These are phyloP conservation scores for Psilopogon haemacephalus DNA, from an alignment of 2,113 vertebrate species.

Conservation along the genomic window DNA sequence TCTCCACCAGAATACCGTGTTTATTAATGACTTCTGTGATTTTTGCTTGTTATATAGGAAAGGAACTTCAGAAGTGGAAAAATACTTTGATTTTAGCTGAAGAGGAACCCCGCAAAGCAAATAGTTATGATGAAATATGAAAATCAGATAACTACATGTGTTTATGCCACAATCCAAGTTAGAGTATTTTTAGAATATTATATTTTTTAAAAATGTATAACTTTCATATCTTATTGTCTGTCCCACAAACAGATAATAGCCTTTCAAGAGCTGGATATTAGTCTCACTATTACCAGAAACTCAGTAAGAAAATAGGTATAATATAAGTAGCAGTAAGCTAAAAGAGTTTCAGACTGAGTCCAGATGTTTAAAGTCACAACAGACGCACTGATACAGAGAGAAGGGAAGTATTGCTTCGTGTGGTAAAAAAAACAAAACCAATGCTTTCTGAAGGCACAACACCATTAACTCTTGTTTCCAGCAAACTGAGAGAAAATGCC, in stretches of 20 bases:
- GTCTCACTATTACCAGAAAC: neutral
- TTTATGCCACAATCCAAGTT: neutral
- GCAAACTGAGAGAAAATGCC: neutral
- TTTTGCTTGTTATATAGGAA: neutral
- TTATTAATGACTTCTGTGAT: neutral
- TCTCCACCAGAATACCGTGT: neutral
- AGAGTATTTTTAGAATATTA: neutral
- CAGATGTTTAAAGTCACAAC: neutral
- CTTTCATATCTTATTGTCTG: neutral
- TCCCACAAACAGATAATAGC: neutral
- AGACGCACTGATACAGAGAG: rapidly evolving
- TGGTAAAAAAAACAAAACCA: neutral
- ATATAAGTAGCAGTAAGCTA: neutral
- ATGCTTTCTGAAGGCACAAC: neutral
- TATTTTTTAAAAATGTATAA: neutral
- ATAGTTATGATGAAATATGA: neutral
- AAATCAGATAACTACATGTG: neutral
- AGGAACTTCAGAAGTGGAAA: neutral
- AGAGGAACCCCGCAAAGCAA: conserved; percentile 19
- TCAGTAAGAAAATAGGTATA: neutral
- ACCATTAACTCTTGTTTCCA: conserved; percentile 6
- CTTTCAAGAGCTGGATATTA: conserved; percentile 14
- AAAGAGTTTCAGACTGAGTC: neutral
- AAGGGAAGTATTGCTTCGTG: neutral
- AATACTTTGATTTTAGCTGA: conserved; percentile 26